Conservation (phyloP, 1,140 invertebrate species). For the Orius laevigatus region DNA sequence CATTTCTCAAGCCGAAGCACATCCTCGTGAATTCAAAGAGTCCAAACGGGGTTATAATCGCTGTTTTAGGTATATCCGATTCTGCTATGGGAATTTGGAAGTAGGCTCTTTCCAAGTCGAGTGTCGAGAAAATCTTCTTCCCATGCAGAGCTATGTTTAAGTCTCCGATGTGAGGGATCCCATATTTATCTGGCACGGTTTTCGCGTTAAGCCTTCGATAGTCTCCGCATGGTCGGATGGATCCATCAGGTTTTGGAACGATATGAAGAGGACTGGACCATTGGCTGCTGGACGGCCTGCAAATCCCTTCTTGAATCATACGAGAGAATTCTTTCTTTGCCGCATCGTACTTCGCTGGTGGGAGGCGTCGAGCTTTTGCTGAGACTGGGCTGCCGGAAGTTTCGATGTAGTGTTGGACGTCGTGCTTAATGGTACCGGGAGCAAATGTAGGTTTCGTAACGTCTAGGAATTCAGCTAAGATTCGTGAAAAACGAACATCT, state of each 20-base stretch:
- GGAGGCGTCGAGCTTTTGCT: slow-evolving; percentile 24
- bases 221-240: slow-evolving; percentile 30
- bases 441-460: too few species aligned
- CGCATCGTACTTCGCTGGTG: slow-evolving; percentile 22
- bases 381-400: slow-evolving; percentile 26
- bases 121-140: slow-evolving; percentile 27
- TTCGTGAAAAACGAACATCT: too few species aligned
- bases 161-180: slow-evolving; percentile 24
- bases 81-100: slow-evolving; percentile 27
- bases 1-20: slow-evolving; percentile 25
- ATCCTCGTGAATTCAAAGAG: slow-evolving; percentile 12
- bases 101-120: slow-evolving; percentile 33
- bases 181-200: slow-evolving; percentile 27
- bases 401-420: slow-evolving; percentile 22
- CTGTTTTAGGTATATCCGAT: slow-evolving; percentile 21
- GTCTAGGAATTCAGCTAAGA: too few species aligned
- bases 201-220: slow-evolving; percentile 27
- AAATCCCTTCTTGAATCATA: slow-evolving; percentile 22
- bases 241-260: slow-evolving; percentile 28
- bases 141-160: slow-evolving; percentile 25
- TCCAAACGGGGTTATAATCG: slow-evolving; percentile 13
- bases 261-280: slow-evolving; percentile 31
- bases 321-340: slow-evolving; percentile 24
- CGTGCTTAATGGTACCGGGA: slow-evolving; percentile 7
- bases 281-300: slow-evolving; percentile 22